Evolutionary conservation across 2,113 vertebrate species (phyloP), one percentile per base, ranked within the genome.

Genomic region (Perca schrenkii): DNA sequence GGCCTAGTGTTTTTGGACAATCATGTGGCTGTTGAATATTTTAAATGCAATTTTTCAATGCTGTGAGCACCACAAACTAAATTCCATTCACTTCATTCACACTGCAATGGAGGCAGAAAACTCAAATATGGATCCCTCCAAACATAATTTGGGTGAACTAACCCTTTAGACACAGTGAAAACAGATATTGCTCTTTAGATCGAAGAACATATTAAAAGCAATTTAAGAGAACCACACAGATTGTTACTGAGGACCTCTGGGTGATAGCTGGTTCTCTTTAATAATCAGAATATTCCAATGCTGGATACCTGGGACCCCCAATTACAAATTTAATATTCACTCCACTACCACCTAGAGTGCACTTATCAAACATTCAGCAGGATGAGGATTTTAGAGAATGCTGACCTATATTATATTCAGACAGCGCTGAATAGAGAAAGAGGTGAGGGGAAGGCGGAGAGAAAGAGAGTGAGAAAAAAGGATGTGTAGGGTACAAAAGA

Each of bases 331-430:
- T 91, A 86, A 94, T 90, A 93, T 90, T 92, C 82, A 56, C 67
- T 63, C 10, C 79, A 84, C 77, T 69, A 73, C 91, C 86, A 93
- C 89, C 91, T 90, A 79, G 90, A 90, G 90, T 85, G 89, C 88
- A 88, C 81, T 92, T 90, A 90, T 90, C 90, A 92, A 90, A 93
- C 77, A 83, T 89, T 91, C 71, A 91, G 87, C 74, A 84, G 83
- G 77, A 40, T 57, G 84, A 92, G 86, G 86, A 86, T 90, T 92
- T 92, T 67, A 80, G 79, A 88, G 80, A 87, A 78, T 11, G 75
- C 80, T 93, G 92, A 94, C 92, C 93, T 91, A 92, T 77, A 94
- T 94, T 91, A 92, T 77, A 94, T 94, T 92, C 84, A 80, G 57
- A 79, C 49, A 8, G 68, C 74, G 83, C 64, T 80, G 76, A 91